Percentiles rank a stretch among this genome's conserved stretches.
Evolutionary conservation across 2,888 invertebrate species (phyloP).

Genomic region (Metopia argyrocephala): DNA sequence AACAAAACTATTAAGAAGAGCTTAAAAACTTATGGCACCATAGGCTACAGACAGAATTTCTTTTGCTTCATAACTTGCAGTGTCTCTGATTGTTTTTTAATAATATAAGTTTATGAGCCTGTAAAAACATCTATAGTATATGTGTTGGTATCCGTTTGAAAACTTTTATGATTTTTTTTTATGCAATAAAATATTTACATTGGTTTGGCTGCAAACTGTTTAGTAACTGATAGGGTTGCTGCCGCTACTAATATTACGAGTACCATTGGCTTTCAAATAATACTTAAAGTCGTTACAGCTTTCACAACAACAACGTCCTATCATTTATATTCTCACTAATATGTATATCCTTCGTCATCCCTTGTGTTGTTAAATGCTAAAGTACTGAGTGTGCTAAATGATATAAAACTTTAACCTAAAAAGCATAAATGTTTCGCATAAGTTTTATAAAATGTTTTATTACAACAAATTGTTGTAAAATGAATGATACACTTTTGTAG

Average conservation of each 20-base stretch:
- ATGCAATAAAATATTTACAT: conserved; percentile 4
- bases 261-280: conserved; percentile 49
- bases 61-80: neutral
- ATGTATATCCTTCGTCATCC: neutral
- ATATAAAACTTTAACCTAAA: conserved; percentile 53
- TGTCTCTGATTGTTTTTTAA: neutral
- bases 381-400: conserved; percentile 23
- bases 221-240: conserved; percentile 54
- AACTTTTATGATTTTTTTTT: conserved; percentile 18
- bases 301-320: neutral
- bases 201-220: conserved; percentile 51
- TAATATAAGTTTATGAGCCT: conserved; percentile 19
- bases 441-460: conserved; percentile 78
- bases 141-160: too few relatives aligned
- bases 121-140: too few relatives aligned
- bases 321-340: neutral
- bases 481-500: too few relatives aligned
- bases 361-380: neutral
- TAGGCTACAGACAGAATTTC: conserved; percentile 18
- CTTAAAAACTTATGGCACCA: conserved; percentile 51
- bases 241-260: too few relatives aligned
- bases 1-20: conserved; percentile 48
- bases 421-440: conserved; percentile 60
- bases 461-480: conserved; percentile 78
- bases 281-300: conserved; percentile 49